These are phyloP conservation scores for Psilanteris sp. DNA, from an alignment of 1,140 invertebrate species.

Conservation along the genomic window DNA sequence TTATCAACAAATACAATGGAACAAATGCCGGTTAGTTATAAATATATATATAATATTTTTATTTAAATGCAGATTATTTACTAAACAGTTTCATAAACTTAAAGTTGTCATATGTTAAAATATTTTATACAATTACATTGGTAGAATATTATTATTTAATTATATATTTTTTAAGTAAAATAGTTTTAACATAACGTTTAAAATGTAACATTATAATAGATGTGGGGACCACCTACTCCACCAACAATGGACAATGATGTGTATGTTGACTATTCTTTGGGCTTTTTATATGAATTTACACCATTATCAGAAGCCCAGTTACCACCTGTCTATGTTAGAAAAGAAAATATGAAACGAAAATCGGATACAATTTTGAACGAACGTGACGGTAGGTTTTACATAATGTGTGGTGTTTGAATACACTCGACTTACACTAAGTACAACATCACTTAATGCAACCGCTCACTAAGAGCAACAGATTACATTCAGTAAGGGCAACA, in stretches of 20 bases:
- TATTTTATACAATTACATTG: too few relatives aligned
- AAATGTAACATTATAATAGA: slow-evolving; percentile 81
- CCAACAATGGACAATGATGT: slow-evolving; percentile 94
- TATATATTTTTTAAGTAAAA: too few relatives aligned
- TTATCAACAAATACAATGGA: slow-evolving; percentile 85
- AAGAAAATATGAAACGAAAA: slow-evolving; percentile 87
- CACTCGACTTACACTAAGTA: too few relatives aligned
- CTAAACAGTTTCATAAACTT: too few relatives aligned
- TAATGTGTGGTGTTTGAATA: too few relatives aligned
- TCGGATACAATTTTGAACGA: slow-evolving; percentile 82
- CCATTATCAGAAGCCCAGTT: slow-evolving; percentile 91
- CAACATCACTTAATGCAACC: too few relatives aligned
- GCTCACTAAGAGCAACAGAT: too few relatives aligned
- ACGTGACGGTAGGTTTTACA: slow-evolving; percentile 74
- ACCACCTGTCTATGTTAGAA: slow-evolving; percentile 91
- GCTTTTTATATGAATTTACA: slow-evolving; percentile 91
- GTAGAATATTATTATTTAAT: too few relatives aligned
- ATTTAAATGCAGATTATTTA: neutral
- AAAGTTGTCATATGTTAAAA: too few relatives aligned
- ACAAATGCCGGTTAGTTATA: slow-evolving; percentile 87
- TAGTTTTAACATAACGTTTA: neutral
- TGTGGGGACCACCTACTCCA: slow-evolving; percentile 97
- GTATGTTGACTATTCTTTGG: slow-evolving; percentile 91
- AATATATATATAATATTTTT: slow-evolving; percentile 30
- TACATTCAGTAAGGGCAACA: too few relatives aligned